phyloP scores from a whole-genome alignment of 2,113 vertebrate species.

The Tichodroma muraria region DNA sequence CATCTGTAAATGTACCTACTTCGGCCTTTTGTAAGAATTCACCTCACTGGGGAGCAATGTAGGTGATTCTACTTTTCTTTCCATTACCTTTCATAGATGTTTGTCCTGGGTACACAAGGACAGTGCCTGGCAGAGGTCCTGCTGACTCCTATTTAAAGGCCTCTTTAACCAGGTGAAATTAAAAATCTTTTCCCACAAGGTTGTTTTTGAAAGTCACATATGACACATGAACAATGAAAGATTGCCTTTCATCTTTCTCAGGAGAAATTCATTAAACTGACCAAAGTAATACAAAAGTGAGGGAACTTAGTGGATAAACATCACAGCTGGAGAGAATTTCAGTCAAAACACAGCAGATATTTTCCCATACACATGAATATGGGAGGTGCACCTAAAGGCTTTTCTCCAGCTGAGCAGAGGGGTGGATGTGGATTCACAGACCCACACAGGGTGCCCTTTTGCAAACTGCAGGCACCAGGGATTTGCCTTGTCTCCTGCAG shows the following conservation, averaged over 20 bases:
- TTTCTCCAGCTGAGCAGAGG: background rate
- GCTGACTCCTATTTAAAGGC: background rate
- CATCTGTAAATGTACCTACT: background rate
- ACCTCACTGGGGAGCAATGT: background rate
- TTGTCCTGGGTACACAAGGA: background rate
- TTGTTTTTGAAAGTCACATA: background rate
- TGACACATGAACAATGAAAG: background rate
- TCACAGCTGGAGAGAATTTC: background rate
- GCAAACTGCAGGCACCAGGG: background rate
- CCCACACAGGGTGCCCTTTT: background rate
- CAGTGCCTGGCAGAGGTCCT: background rate
- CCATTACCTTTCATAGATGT: background rate
- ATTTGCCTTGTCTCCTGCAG: background rate
- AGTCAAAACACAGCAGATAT: background rate
- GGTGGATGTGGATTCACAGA: background rate
- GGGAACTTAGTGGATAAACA: background rate
- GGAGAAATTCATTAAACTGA: background rate
- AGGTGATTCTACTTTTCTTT: background rate
- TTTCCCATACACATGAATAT: background rate
- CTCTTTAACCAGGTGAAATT: background rate
- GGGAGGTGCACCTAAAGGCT: background rate
- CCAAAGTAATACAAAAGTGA: background rate
- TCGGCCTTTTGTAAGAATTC: background rate
- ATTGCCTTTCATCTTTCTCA: background rate
- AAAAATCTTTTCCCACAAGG: background rate